A percentile compares a stretch with the other conserved stretches of the same genome.
Conservation (phyloP, 2,888 invertebrate species). For the Sesia apiformis region DNA sequence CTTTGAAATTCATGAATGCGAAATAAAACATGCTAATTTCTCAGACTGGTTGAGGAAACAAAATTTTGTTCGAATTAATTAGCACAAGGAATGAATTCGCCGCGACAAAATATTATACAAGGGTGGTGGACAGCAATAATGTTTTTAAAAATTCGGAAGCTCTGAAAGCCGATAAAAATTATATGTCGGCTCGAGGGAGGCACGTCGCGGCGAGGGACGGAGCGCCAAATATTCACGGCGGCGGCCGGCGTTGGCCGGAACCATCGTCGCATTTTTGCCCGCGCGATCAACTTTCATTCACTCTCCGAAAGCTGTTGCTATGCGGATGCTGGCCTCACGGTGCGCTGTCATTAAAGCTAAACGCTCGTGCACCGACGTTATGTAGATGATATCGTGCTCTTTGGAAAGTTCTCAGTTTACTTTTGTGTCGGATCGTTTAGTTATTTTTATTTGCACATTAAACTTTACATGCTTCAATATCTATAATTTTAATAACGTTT, state of each 20-base stretch:
- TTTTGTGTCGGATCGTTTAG: slow-evolving; percentile 14
- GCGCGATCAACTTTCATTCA: slow-evolving; percentile 69
- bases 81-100: slow-evolving; percentile 21
- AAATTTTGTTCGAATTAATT: slow-evolving; percentile 37
- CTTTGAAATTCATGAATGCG: slow-evolving; percentile 41
- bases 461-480: not conserved
- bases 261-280: slow-evolving; percentile 44
- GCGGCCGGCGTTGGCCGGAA: slow-evolving; percentile 37
- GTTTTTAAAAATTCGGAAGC: slow-evolving; percentile 18
- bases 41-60: slow-evolving; percentile 32
- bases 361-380: slow-evolving; percentile 42
- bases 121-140: slow-evolving; percentile 12
- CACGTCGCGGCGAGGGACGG: slow-evolving; percentile 11
- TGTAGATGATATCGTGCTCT: slow-evolving; percentile 65
- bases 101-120: slow-evolving; percentile 17
- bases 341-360: slow-evolving; percentile 58
- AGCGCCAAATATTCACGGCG: slow-evolving; percentile 39
- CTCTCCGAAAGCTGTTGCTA: slow-evolving; percentile 67
- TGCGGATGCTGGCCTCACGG: slow-evolving; percentile 64
- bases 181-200: slow-evolving; percentile 15
- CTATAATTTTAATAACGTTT: too few species aligned
- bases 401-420: slow-evolving; percentile 61
- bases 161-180: slow-evolving; percentile 22
- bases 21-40: slow-evolving; percentile 44
- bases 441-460: not conserved